Evolutionary conservation across 2,888 invertebrate genomes (phyloP).

Genomic region (Ametastegia equiseti): DNA sequence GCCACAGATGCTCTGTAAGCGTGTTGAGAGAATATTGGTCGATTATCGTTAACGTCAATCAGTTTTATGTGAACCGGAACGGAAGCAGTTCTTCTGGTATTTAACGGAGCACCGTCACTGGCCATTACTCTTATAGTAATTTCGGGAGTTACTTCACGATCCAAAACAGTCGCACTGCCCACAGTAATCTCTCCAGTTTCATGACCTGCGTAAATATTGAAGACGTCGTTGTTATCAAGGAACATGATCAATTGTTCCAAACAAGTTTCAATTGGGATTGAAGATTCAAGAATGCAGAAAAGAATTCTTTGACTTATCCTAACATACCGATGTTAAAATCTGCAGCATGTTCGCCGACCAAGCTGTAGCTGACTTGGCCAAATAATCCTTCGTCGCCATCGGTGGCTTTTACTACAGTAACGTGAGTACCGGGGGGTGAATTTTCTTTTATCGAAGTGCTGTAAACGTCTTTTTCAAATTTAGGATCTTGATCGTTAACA

Average conservation of each 20-base stretch:
- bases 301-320: neutral
- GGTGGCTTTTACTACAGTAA: constrained; percentile 85
- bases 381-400: constrained; percentile 88
- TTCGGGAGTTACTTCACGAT: constrained; percentile 85
- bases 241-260: neutral
- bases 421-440: constrained; percentile 84
- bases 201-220: constrained; percentile 68
- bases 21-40: constrained; percentile 87
- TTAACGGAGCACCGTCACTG: constrained; percentile 86
- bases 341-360: constrained; percentile 85
- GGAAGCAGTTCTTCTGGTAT: constrained; percentile 83
- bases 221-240: neutral
- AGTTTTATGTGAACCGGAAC: constrained; percentile 89
- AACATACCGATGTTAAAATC: constrained; percentile 84
- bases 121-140: constrained; percentile 89
- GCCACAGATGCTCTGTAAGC: constrained; percentile 89
- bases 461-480: constrained; percentile 84
- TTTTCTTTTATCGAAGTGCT: constrained; percentile 87
- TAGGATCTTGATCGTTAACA: constrained; percentile 92
- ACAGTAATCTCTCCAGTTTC: constrained; percentile 88
- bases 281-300: neutral
- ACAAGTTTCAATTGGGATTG: neutral
- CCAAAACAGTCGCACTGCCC: constrained; percentile 84
- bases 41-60: constrained; percentile 92
- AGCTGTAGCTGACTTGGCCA: constrained; percentile 87